These are phyloP conservation scores for Macaca fascicularis DNA, from an alignment of 2,113 vertebrate genomes.

Conservation along the genomic window DNA sequence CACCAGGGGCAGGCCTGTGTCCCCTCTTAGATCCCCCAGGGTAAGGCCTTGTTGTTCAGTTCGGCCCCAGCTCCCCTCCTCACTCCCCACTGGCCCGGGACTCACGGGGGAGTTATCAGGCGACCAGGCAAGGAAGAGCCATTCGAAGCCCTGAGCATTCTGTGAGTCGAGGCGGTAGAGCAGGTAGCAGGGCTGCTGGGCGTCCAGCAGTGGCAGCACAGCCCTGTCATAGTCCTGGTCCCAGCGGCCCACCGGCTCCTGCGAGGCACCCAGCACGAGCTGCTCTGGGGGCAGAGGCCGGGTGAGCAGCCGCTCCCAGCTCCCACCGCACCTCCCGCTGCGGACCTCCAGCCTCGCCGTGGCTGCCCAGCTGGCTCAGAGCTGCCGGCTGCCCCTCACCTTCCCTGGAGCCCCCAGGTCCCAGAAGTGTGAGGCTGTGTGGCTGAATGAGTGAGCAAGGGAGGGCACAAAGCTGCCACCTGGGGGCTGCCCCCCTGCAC, in stretches of 20 bases:
- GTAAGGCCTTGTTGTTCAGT: too few relatives aligned
- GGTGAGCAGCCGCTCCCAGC: conserved; percentile 54
- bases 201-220: conserved; percentile 92
- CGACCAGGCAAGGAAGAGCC: conserved; percentile 99
- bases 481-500: background rate
- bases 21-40: background rate
- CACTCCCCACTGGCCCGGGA: conserved; percentile 1
- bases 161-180: conserved; percentile 96
- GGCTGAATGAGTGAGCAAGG: background rate
- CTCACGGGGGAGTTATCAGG: conserved; percentile 98
- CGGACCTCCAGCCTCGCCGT: background rate
- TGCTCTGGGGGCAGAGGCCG: conserved; percentile 89
- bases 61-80: background rate
- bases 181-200: conserved; percentile 94
- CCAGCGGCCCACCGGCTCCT: conserved; percentile 91
- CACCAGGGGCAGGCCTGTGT: background rate
- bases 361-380: background rate
- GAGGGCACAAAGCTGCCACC: background rate
- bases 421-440: background rate
- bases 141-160: conserved; percentile 96
- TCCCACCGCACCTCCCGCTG: background rate
- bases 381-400: background rate
- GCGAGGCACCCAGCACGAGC: conserved; percentile 93
- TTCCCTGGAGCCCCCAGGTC: background rate
- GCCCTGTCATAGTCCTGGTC: conserved; percentile 93